Evolutionary conservation across 2,888 invertebrate genomes (phyloP).

Genomic region (Lepidonotus clava): DNA sequence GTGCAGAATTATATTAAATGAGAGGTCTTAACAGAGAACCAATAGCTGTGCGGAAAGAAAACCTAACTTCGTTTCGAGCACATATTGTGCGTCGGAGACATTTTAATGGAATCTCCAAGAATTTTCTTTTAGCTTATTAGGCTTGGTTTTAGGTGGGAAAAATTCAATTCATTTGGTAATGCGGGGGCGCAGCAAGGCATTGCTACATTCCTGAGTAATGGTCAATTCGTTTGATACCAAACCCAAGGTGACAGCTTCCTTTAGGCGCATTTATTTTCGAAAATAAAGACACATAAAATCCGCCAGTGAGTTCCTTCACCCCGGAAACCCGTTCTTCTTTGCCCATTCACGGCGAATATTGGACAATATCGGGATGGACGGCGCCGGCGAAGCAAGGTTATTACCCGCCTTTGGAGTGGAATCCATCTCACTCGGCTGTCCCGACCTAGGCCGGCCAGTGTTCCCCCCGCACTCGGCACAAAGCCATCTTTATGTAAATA

Average conservation of each 20-base stretch:
- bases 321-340: background rate
- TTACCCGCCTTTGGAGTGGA: background rate
- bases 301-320: background rate
- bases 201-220: no score
- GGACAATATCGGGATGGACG: background rate
- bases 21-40: no score
- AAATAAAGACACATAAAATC: background rate
- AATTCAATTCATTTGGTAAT: no score
- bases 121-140: no score
- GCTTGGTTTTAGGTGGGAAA: no score
- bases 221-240: background rate
- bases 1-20: no score
- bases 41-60: no score
- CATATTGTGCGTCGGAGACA: no score
- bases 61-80: no score
- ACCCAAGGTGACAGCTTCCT: background rate
- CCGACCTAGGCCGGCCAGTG: background rate
- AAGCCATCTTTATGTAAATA: conserved; percentile 41
- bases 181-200: no score
- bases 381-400: background rate
- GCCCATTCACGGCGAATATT: background rate
- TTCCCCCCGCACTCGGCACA: background rate
- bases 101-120: no score
- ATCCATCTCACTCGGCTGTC: background rate
- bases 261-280: background rate